Conservation (phyloP, 2,797 vertebrate species). For the Tolypeutes matacus region DNA sequence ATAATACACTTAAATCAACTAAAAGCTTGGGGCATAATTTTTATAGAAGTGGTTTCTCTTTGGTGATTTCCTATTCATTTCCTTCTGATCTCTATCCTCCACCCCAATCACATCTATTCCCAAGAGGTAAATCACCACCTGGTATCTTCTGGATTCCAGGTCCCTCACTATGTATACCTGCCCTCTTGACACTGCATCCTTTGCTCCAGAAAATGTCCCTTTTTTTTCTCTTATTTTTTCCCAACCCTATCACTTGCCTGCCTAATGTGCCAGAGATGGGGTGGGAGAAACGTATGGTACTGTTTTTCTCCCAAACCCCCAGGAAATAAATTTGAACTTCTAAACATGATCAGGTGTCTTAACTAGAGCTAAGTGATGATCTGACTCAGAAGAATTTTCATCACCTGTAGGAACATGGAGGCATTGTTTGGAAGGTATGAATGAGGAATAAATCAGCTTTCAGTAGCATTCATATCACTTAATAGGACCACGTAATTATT, state of each 20-base stretch:
- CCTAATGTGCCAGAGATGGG: too few species aligned
- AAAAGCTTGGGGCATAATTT: background rate
- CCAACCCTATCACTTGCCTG: background rate
- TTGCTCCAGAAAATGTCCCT: background rate
- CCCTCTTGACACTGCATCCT: background rate
- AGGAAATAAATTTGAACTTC: background rate
- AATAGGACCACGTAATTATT: background rate
- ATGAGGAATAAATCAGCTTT: background rate
- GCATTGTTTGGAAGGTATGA: background rate
- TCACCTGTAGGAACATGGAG: background rate
- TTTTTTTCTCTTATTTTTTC: background rate
- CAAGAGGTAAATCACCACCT: accelerated
- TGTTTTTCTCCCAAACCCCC: background rate
- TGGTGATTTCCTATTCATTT: background rate
- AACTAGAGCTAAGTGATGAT: background rate
- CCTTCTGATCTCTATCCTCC: background rate
- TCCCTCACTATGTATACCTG: accelerated
- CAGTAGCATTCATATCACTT: background rate
- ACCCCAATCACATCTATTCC: background rate
- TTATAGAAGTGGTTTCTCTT: background rate
- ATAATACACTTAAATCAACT: background rate
- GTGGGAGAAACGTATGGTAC: accelerated
- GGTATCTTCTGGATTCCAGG: accelerated
- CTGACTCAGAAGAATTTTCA: background rate
- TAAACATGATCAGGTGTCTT: background rate